Conservation (phyloP, 2,113 vertebrate genomes). For the Sakesphorus luctuosus region DNA sequence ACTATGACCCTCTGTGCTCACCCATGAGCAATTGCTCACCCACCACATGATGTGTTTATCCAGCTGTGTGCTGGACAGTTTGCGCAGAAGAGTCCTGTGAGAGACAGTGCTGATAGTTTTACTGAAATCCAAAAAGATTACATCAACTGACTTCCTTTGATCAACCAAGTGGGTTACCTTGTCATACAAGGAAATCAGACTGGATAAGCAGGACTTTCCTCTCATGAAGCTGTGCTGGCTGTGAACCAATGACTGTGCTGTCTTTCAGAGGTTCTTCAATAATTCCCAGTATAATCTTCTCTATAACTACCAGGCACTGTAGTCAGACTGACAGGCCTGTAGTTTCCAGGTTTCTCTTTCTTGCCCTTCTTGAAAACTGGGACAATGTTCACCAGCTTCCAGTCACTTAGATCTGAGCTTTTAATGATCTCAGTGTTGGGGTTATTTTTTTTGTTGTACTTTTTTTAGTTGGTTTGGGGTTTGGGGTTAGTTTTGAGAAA, state of each 20-base stretch:
- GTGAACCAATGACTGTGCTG: background rate
- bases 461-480: background rate
- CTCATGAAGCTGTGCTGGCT: background rate
- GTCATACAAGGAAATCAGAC: background rate
- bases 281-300: background rate
- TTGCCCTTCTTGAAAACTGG: background rate
- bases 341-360: background rate
- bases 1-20: background rate
- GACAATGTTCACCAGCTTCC: background rate
- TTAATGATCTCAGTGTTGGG: background rate
- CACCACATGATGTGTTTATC: background rate
- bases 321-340: background rate
- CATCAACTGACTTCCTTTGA: background rate
- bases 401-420: background rate
- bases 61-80: background rate
- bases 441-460: accelerated
- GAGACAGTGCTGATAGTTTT: background rate
- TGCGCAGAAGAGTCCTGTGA: background rate
- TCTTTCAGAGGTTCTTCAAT: background rate
- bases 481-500: background rate
- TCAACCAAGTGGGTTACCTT: background rate
- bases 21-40: background rate
- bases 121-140: background rate
- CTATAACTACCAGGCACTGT: background rate
- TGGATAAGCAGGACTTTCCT: background rate